phyloP scores from a whole-genome alignment of 1,140 invertebrate genomes.

The Heliconius hewitsoni region DNA sequence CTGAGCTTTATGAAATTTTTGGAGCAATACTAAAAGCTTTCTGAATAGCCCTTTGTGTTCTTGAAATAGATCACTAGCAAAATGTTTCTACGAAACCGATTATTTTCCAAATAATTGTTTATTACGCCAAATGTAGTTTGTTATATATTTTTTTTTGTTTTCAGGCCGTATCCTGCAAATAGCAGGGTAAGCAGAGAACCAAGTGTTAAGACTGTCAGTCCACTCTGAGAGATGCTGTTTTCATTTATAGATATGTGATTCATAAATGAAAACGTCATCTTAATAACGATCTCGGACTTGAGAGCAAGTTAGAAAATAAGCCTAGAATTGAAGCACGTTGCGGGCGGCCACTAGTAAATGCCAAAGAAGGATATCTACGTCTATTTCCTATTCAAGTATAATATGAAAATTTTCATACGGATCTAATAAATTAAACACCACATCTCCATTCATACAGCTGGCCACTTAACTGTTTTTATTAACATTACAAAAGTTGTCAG shows the following conservation, averaged over 20 bases:
- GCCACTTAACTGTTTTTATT: conserved; percentile 17
- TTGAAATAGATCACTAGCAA: neutral
- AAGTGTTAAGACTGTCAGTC: too few species aligned
- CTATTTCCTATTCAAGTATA: neutral
- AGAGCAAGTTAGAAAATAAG: too few species aligned
- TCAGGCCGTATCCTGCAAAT: too few species aligned
- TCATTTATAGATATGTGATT: too few species aligned
- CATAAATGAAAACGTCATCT: too few species aligned
- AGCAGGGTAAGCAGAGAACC: too few species aligned
- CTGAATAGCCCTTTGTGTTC: neutral
- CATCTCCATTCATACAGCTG: neutral
- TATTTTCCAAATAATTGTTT: neutral
- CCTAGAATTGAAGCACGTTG: too few species aligned
- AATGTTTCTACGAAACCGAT: neutral
- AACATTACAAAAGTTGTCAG: conserved; percentile 20
- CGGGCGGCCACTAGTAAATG: too few species aligned
- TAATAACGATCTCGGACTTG: too few species aligned
- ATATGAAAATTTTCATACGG: neutral
- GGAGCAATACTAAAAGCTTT: neutral
- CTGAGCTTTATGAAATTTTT: neutral
- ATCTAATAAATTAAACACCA: conserved; percentile 9
- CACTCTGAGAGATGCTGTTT: too few species aligned
- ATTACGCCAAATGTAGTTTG: neutral
- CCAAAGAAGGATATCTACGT: neutral
- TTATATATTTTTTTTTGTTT: neutral